Conservation (phyloP, 2,888 invertebrate species). For the Aricia artaxerxes region DNA sequence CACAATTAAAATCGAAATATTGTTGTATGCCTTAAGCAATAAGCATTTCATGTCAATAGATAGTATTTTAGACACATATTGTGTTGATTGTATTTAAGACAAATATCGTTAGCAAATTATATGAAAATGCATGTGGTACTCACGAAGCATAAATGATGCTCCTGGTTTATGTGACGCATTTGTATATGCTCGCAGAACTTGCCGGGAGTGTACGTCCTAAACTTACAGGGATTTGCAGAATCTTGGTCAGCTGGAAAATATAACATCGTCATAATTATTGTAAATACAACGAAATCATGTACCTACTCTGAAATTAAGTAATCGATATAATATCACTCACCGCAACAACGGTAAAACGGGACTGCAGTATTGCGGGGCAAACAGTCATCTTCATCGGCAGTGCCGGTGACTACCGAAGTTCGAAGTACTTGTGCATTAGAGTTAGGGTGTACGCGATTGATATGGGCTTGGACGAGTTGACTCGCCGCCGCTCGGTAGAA, state of each 20-base stretch:
- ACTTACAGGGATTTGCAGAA: slow-evolving; percentile 53
- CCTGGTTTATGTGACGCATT: slow-evolving; percentile 49
- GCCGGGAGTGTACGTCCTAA: slow-evolving; percentile 58
- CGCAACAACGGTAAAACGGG: slow-evolving; percentile 58
- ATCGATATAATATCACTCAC: slow-evolving; percentile 45
- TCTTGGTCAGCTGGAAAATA: slow-evolving; percentile 42
- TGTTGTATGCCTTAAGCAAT: too few relatives aligned
- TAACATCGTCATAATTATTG: neutral
- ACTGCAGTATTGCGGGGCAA: slow-evolving; percentile 62
- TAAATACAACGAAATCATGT: neutral
- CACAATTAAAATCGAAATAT: too few relatives aligned
- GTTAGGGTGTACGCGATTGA: slow-evolving; percentile 57
- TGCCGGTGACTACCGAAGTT: slow-evolving; percentile 45
- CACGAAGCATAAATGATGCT: slow-evolving; percentile 57
- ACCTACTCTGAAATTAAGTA: neutral
- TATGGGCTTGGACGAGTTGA: slow-evolving; percentile 83
- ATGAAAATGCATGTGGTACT: slow-evolving; percentile 42
- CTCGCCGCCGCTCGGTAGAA: slow-evolving; percentile 83
- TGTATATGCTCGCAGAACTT: slow-evolving; percentile 63
- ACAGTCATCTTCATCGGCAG: slow-evolving; percentile 44
- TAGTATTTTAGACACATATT: too few relatives aligned
- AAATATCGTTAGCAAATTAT: too few relatives aligned
- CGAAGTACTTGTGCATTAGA: slow-evolving; percentile 47
- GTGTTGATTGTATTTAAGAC: too few relatives aligned
- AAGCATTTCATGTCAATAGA: too few relatives aligned